A percentile compares a stretch with the other conserved stretches of the same genome.
Evolutionary conservation across 2,113 vertebrate species (phyloP).

Genomic region (Cepphus grylle): DNA sequence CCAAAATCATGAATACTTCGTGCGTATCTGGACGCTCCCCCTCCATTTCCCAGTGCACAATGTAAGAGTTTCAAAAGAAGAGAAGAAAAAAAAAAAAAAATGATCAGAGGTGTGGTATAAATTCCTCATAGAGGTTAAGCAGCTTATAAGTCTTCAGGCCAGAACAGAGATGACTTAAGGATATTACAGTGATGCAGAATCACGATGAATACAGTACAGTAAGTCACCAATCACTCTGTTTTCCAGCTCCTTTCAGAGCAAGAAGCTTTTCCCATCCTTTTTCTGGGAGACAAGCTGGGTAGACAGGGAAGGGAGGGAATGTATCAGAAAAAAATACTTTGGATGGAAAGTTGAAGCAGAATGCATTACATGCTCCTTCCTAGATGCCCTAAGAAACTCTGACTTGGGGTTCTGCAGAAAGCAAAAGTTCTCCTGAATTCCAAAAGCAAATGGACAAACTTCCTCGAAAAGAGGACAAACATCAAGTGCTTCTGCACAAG

Average conservation of each 20-base stretch:
- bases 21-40: not conserved
- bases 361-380: not conserved
- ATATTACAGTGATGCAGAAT: not conserved
- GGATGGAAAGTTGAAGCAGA: not conserved
- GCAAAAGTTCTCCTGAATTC: not conserved
- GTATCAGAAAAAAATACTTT: not conserved
- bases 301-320: not conserved
- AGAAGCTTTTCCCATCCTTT: not conserved
- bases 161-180: not conserved
- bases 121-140: not conserved
- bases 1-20: accelerated
- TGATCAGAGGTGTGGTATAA: not conserved
- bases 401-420: not conserved
- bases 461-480: not conserved
- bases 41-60: not conserved
- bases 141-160: not conserved
- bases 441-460: not conserved
- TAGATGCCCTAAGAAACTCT: not conserved
- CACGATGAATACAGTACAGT: not conserved
- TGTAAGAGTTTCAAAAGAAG: not conserved
- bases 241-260: not conserved
- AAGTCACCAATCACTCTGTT: not conserved
- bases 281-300: not conserved
- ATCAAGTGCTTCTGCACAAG: not conserved
- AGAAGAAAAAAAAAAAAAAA: not conserved